Percentiles rank a stretch among this genome's conserved stretches.
These are phyloP conservation scores for Struthidea cinerea DNA, from an alignment of 2,113 vertebrate genomes.

Conservation along the genomic window DNA sequence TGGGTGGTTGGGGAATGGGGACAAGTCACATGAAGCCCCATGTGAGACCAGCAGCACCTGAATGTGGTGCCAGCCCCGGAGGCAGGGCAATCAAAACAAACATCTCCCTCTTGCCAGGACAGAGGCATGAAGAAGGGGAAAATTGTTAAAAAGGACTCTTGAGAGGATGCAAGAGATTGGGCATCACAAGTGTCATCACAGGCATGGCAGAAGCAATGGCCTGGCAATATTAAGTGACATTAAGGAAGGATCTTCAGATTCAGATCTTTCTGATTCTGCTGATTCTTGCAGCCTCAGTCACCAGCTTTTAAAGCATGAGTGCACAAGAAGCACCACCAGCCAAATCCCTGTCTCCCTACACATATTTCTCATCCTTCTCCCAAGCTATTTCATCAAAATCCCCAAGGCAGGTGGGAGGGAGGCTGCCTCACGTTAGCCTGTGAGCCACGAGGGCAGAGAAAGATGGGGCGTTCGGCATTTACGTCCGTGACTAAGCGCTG, in stretches of 20 bases:
- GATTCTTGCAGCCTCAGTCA: neutral
- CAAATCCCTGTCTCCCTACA: neutral
- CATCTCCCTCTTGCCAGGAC: neutral
- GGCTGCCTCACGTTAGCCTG: neutral
- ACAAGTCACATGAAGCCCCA: neutral
- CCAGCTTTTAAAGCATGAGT: neutral
- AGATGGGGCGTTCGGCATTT: neutral
- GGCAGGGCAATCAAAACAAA: neutral
- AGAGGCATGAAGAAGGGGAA: neutral
- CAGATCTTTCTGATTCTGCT: neutral
- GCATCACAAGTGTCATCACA: neutral
- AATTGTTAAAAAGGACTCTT: neutral
- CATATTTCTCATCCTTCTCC: neutral
- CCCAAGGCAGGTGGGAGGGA: neutral
- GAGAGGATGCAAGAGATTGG: neutral
- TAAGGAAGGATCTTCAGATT: neutral
- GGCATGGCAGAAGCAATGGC: neutral
- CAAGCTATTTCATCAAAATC: neutral
- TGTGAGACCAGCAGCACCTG: neutral
- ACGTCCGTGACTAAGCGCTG: neutral
- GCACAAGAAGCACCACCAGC: neutral
- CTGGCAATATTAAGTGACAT: neutral
- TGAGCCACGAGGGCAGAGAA: neutral
- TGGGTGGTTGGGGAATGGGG: neutral
- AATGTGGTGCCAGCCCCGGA: neutral